These are phyloP conservation scores for Cygnus atratus DNA, from an alignment of 2,113 vertebrate species.

Conservation along the genomic window DNA sequence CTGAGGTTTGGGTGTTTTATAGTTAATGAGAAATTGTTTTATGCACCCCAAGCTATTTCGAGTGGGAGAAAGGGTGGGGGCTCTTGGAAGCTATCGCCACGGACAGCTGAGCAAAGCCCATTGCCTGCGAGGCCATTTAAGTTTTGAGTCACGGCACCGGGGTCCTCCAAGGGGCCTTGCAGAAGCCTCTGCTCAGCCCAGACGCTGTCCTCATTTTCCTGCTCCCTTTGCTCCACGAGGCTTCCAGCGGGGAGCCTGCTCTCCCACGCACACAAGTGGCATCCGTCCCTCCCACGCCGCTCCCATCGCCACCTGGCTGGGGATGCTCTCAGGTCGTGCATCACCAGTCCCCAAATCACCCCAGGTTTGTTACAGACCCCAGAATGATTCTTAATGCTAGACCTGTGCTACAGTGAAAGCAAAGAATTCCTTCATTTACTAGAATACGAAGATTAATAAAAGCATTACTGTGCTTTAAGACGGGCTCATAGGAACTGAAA, in stretches of 20 bases:
- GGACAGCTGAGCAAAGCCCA: neutral
- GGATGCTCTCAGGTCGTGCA: accelerated
- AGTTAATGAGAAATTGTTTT: neutral
- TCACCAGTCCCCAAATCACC: neutral
- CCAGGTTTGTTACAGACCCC: neutral
- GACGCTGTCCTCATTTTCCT: neutral
- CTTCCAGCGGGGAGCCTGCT: neutral
- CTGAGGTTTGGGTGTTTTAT: constrained; percentile 29
- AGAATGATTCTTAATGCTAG: neutral
- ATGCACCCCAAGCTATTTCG: neutral
- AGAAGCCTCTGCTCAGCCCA: neutral
- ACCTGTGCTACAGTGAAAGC: neutral
- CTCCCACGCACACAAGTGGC: neutral
- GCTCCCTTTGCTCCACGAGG: neutral
- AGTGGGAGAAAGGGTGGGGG: neutral
- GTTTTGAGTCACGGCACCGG: neutral
- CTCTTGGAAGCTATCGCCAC: neutral
- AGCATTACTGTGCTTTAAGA: neutral
- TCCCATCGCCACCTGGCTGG: neutral
- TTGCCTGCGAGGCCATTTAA: neutral
- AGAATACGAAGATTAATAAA: neutral
- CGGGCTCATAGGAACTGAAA: neutral
- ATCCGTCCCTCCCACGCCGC: neutral
- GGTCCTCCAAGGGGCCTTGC: neutral
- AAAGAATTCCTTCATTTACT: neutral